Evolutionary conservation across 2,113 vertebrate genomes (phyloP).

Genomic region (Hyperoodon ampullatus): DNA sequence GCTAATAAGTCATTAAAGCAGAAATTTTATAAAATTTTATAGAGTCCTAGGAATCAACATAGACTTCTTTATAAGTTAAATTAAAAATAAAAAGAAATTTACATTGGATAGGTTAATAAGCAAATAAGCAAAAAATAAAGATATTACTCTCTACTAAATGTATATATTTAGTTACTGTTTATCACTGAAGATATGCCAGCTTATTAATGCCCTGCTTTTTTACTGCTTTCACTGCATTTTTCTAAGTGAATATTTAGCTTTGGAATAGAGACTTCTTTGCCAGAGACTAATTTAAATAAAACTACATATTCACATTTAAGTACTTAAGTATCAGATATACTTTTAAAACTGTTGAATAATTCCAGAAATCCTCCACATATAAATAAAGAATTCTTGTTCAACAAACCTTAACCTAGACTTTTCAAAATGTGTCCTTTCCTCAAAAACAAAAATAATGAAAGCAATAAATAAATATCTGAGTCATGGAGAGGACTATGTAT

Average conservation of each 20-base stretch:
- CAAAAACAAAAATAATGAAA: neutral
- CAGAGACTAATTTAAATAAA: neutral
- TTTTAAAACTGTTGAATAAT: slow-evolving; percentile 5
- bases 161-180: neutral
- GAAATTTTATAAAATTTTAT: neutral
- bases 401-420: neutral
- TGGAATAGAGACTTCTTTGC: neutral
- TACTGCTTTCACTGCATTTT: neutral
- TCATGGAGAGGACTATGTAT: neutral
- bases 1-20: neutral
- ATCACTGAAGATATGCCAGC: neutral
- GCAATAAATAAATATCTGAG: neutral
- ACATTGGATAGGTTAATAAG: neutral
- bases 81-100: slow-evolving; percentile 24
- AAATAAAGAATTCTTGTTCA: neutral
- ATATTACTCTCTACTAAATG: neutral
- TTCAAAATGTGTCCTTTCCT: neutral
- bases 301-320: neutral
- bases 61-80: neutral
- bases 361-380: neutral
- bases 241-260: neutral
- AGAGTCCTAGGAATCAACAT: neutral
- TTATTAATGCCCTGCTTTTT: neutral
- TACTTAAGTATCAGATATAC: slow-evolving; percentile 16
- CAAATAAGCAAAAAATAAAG: slow-evolving; percentile 26